Conservation (phyloP, 2,113 vertebrate genomes). For the Acrocephalus kingi region DNA sequence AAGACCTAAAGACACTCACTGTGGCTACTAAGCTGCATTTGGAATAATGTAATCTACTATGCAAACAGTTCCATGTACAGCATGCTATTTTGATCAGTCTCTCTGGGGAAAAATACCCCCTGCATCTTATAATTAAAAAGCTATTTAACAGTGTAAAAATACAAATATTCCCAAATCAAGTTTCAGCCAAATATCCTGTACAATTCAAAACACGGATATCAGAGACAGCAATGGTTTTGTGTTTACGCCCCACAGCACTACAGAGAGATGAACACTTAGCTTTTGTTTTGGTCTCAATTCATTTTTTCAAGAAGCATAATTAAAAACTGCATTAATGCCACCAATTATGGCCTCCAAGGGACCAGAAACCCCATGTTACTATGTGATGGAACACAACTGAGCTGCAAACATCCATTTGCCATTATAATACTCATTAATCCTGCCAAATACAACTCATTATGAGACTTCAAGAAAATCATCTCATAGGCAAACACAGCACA, state of each 20-base stretch:
- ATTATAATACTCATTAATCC: slow-evolving; percentile 98
- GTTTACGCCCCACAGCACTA: slow-evolving; percentile 72
- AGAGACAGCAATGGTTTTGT: slow-evolving; percentile 55
- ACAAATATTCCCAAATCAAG: slow-evolving; percentile 56
- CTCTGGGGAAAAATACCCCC: slow-evolving; percentile 16
- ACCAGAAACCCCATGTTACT: slow-evolving; percentile 88
- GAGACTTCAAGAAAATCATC: slow-evolving; percentile 96
- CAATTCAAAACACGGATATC: slow-evolving; percentile 65
- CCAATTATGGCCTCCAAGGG: slow-evolving; percentile 89
- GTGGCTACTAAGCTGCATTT: background rate
- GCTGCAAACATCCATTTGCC: slow-evolving; percentile 94
- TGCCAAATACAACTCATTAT: slow-evolving; percentile 98
- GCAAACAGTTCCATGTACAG: background rate
- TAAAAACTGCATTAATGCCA: slow-evolving; percentile 96
- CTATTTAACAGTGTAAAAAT: slow-evolving; percentile 44
- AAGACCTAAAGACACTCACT: slow-evolving; percentile 20
- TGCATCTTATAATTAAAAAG: slow-evolving; percentile 38
- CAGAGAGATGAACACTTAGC: slow-evolving; percentile 80
- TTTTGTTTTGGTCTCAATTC: slow-evolving; percentile 89
- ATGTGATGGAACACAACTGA: slow-evolving; percentile 91
- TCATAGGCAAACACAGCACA: slow-evolving; percentile 94
- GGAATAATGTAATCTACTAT: background rate
- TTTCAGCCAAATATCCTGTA: slow-evolving; percentile 49
- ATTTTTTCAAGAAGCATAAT: slow-evolving; percentile 95
- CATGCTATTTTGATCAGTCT: background rate